Base-by-base conservation (phyloP, 2,113 vertebrate species). In the Pseudopodoces humilis region DNA sequence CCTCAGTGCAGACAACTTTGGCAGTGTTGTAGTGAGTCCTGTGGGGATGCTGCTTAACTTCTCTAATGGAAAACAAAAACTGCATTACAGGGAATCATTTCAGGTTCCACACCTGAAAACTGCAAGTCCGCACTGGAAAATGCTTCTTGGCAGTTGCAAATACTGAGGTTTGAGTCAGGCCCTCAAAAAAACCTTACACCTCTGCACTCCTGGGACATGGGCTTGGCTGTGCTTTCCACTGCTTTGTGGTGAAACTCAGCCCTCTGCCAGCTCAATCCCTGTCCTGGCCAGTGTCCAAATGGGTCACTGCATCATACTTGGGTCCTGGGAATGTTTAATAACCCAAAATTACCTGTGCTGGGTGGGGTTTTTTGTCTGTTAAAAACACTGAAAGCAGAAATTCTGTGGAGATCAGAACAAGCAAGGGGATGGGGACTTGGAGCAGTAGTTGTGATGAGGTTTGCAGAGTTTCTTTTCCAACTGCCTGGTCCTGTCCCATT, bases 1-100 rank as follows among this genome's bases (percentile, higher is more conserved):
- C 25, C 8, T 37, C 50, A 6, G 1, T 4, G 30, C 75, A 14
- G n/a, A 13, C 37, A 15, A 0, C 35, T 35, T 8, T 0, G 11
- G 49, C 50, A 18, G 47, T 3, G 19, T 3, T 8, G 41, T 2
- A 0, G 7, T 3, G 20, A 52, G 27, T 20, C 15, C 1, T 7
- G 3, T 1, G 37, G 11, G 8, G 43, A 1, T 6, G 52, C 67
- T 65, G 5, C 46, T 60, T 11, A 1, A 43, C 46, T 31, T 19
- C 60, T 68, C 8, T 0, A 9, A 23, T 15, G 4, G n/a, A 83
- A 7, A 39, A 9, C 35, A 10, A 58, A 47, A 67, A 5, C 4
- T 13, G 1, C 4, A 2, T 62, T 2, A 12, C n/a, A 53, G 28
- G 41, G 39, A 24, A 11, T 20, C 35, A n/a, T 5, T 65, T 35